These are phyloP conservation scores for Drosophila meridiana DNA, from an alignment of 2,888 invertebrate genomes.

Conservation along the genomic window DNA sequence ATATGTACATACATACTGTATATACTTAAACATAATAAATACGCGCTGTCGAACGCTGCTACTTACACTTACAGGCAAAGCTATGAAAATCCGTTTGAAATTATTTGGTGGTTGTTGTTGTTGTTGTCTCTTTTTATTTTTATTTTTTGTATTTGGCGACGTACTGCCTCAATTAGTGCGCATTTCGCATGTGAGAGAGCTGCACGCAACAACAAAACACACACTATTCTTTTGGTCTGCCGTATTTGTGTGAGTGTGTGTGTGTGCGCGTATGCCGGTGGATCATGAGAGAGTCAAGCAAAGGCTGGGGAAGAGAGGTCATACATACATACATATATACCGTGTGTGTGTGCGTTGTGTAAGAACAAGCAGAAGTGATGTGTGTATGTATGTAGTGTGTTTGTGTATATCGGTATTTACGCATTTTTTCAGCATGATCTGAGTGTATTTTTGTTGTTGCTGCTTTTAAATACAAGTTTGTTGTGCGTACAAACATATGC, in stretches of 20 bases:
- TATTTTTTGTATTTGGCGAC: constrained; percentile 33
- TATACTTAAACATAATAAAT: background rate
- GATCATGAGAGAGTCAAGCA: constrained; percentile 26
- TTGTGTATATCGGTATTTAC: constrained; percentile 11
- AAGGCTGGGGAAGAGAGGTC: constrained; percentile 27
- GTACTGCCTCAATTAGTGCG: constrained; percentile 44
- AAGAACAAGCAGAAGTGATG: constrained; percentile 17
- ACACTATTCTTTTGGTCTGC: constrained; percentile 9
- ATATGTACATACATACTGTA: background rate
- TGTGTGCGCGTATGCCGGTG: constrained; percentile 11
- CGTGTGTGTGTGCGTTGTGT: constrained; percentile 28
- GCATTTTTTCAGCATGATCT: constrained; percentile 21
- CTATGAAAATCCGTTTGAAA: constrained; percentile 28
- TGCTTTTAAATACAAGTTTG: constrained; percentile 32
- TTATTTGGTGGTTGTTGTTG: constrained; percentile 18
- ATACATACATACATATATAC: background rate
- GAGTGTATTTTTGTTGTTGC: constrained; percentile 10
- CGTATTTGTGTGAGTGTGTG: background rate
- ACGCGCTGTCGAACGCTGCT: constrained; percentile 10
- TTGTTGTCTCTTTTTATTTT: constrained; percentile 1
- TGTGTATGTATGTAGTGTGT: background rate
- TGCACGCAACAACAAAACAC: constrained; percentile 6
- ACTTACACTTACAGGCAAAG: constrained; percentile 3
- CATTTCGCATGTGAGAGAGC: constrained; percentile 45
- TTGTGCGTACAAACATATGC: constrained; percentile 20